Base-by-base conservation (phyloP, 92 coral and sea anemone species). In the Siderastrea radians region DNA sequence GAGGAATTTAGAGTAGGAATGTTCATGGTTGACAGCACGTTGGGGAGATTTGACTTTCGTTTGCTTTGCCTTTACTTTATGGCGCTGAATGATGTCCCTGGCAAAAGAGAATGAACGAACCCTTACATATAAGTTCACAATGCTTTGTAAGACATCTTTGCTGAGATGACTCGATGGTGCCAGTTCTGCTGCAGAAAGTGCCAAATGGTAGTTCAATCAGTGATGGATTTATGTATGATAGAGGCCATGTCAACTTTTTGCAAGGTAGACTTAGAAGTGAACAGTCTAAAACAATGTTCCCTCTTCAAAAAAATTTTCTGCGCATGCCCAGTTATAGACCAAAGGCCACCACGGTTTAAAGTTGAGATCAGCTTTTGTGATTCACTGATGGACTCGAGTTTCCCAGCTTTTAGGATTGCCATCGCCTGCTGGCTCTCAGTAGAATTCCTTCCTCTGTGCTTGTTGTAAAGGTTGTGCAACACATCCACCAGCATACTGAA, bases 371-470 rank as follows among this genome's bases (percentile, higher is more conserved):
- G 38, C 38, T 26, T 26, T 26, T 26, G 80, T 5, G 76, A 46
- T 7, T 80, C 83, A 62, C 26, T 9, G 8, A 47, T 61, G 4
- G 52, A 43, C 85, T 79, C 75, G 14, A 68, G 49, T 64, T 93
- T 87, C 43, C 89, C 84, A 26, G 94, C 88, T 54, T 89, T 85
- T 4, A 90, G 75, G 45, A 93, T 86, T 49, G 90, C 79, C 92
- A 87, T 91, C 48, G 93, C 90, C 38, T 90, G 92, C 50, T 87
- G 94, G 70, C 88, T 90, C 77, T 89, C 91, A 1, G 45, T 1
- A 13, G 76, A 43, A 13, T 14, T 17, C 44, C 50, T 71, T 45
- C 76, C 44, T 71, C 47, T 43, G 26, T 77, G 77, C 65, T 89
- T 92, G 51, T 79, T 84, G 84, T 92, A 72, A 7, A 88, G 84